Evolutionary conservation across 2,797 vertebrate species (phyloP).

Genomic region (Ptychadena robeensis): DNA sequence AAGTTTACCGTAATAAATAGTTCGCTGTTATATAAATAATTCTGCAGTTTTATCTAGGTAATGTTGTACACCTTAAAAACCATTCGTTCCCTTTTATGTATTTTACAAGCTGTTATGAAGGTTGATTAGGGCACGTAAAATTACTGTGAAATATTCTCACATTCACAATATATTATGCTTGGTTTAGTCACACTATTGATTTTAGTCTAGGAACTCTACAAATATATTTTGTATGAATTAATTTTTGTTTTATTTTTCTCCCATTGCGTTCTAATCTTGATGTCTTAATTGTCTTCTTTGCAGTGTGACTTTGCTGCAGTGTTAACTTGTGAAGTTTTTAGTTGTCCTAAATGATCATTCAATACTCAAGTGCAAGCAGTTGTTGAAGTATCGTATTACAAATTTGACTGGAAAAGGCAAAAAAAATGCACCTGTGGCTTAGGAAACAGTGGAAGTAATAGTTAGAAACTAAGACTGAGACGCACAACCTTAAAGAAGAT

Average conservation of each 20-base stretch:
- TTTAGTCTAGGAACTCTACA: not conserved
- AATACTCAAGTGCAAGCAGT: not conserved
- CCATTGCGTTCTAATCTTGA: not conserved
- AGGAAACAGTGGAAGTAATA: too few relatives aligned
- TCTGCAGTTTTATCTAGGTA: constrained; percentile 3
- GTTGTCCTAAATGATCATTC: not conserved
- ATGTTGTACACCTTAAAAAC: constrained; percentile 21
- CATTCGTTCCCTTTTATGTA: not conserved
- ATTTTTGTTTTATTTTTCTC: not conserved
- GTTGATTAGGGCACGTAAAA: constrained; percentile 2
- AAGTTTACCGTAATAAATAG: constrained; percentile 3
- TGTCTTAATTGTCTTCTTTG: not conserved
- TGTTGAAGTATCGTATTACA: too few relatives aligned
- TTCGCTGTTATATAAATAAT: constrained; percentile 24
- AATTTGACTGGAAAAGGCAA: too few relatives aligned
- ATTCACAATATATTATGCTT: constrained; percentile 3
- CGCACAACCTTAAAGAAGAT: too few relatives aligned
- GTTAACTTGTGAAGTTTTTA: not conserved
- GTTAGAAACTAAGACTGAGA: too few relatives aligned
- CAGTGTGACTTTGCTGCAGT: not conserved
- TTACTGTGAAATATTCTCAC: not conserved
- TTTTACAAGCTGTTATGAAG: constrained; percentile 26
- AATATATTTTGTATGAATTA: not conserved
- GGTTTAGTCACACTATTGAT: not conserved
- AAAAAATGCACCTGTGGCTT: too few relatives aligned